A percentile compares a stretch with the other conserved stretches of the same genome.
These are phyloP conservation scores for Trypoxylus dichotomus DNA, from an alignment of 1,140 invertebrate genomes.

Conservation along the genomic window DNA sequence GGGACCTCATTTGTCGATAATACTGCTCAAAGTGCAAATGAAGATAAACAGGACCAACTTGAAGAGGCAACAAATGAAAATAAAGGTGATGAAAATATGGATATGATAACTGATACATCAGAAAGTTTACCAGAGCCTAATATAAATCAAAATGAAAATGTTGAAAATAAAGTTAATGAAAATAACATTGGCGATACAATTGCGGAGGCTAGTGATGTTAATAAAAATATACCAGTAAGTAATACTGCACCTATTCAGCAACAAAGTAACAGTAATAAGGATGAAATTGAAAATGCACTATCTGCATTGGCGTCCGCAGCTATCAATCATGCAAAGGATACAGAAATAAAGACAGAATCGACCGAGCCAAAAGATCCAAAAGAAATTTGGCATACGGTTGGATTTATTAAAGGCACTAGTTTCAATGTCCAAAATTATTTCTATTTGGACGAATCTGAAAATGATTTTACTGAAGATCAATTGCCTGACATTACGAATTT, in stretches of 20 bases:
- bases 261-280: conserved; percentile 31
- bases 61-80: conserved; percentile 14
- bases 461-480: conserved; percentile 59
- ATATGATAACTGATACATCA: neutral
- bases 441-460: conserved; percentile 52
- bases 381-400: conserved; percentile 82
- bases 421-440: conserved; percentile 72
- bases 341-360: conserved; percentile 42
- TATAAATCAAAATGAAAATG: neutral
- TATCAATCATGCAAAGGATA: conserved; percentile 59
- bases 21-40: conserved; percentile 33
- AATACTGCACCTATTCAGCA: neutral
- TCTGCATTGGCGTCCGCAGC: conserved; percentile 75
- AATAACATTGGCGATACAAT: conserved; percentile 29
- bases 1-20: neutral
- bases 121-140: neutral
- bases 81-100: neutral
- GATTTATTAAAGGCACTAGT: conserved; percentile 74
- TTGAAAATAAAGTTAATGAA: conserved; percentile 32
- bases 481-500: conserved; percentile 60
- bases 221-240: conserved; percentile 9
- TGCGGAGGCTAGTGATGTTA: neutral
- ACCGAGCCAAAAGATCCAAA: conserved; percentile 53
- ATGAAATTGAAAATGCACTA: conserved; percentile 60
- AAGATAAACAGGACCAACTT: conserved; percentile 31